These are phyloP conservation scores for Spinus pinus DNA, from an alignment of 2,797 vertebrate genomes.

Conservation along the genomic window DNA sequence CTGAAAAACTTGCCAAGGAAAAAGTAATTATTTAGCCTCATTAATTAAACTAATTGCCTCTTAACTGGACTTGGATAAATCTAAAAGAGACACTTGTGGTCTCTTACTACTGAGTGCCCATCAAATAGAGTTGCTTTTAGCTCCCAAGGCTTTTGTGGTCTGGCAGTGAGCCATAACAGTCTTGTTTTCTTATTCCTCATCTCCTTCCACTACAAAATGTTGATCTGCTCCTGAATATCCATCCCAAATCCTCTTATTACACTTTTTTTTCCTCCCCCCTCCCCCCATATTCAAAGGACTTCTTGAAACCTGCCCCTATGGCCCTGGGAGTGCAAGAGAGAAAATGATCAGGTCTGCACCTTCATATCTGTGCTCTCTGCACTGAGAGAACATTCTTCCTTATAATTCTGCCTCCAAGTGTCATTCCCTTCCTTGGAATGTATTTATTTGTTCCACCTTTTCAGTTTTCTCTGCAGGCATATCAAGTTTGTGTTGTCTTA, in stretches of 20 bases:
- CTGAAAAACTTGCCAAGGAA: neutral
- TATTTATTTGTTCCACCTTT: neutral
- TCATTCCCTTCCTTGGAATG: neutral
- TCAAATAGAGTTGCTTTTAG: neutral
- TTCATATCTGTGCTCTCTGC: neutral
- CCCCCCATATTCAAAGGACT: neutral
- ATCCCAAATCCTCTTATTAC: neutral
- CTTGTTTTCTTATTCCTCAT: neutral
- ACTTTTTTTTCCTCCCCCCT: too few species aligned
- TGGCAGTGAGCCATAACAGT: neutral
- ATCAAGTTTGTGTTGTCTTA: neutral
- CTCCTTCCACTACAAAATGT: neutral
- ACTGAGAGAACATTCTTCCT: neutral
- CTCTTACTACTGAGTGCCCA: neutral
- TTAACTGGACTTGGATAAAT: neutral
- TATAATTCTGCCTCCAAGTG: neutral
- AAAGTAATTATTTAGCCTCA: neutral
- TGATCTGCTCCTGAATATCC: neutral
- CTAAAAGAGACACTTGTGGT: constrained; percentile 7
- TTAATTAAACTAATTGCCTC: constrained; percentile 13
- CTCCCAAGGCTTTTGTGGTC: neutral
- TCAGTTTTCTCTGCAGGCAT: neutral
- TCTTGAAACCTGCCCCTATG: neutral
- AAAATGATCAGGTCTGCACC: neutral
- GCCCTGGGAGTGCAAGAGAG: neutral